phyloP scores from a whole-genome alignment of 2,888 invertebrate genomes.

The Napeogenes inachia region DNA sequence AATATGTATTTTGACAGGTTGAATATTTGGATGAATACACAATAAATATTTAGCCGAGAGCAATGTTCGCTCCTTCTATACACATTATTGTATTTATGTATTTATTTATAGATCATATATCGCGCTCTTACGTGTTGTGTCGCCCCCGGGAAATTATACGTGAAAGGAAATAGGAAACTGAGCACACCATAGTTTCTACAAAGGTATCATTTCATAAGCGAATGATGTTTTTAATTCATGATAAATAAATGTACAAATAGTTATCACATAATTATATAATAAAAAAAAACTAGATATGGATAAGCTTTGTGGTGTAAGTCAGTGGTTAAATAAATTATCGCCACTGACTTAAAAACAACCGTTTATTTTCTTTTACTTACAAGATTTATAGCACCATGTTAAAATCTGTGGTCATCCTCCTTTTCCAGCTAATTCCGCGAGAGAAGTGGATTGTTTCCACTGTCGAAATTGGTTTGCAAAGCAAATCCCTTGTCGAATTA shows the following conservation, averaged over 20 bases:
- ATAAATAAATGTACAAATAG: too few species aligned
- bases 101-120: conserved; percentile 19
- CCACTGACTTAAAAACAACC: conserved; percentile 12
- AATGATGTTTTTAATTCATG: conserved; percentile 7
- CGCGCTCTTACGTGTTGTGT: conserved; percentile 31
- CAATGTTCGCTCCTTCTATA: conserved; percentile 14
- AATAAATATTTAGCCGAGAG: conserved; percentile 3
- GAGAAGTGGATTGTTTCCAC: conserved; percentile 42
- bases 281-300: too few species aligned
- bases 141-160: conserved; percentile 58
- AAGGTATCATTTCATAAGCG: conserved; percentile 26
- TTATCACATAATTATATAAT: too few species aligned
- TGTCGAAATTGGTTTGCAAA: conserved; percentile 46
- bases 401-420: conserved; percentile 50
- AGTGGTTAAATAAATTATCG: too few species aligned
- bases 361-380: conserved; percentile 22
- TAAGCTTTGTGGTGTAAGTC: too few species aligned
- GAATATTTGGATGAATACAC: too few species aligned
- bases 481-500: conserved; percentile 44
- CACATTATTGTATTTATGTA: conserved; percentile 11
- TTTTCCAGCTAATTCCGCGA: conserved; percentile 53
- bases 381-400: conserved; percentile 33
- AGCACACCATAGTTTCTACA: conserved; percentile 20
- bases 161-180: conserved; percentile 48
- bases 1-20: too few species aligned